Percentiles rank a stretch among this genome's conserved stretches.
Evolutionary conservation across 1,140 invertebrate genomes (phyloP).

Genomic region (Pteromalus puparum): DNA sequence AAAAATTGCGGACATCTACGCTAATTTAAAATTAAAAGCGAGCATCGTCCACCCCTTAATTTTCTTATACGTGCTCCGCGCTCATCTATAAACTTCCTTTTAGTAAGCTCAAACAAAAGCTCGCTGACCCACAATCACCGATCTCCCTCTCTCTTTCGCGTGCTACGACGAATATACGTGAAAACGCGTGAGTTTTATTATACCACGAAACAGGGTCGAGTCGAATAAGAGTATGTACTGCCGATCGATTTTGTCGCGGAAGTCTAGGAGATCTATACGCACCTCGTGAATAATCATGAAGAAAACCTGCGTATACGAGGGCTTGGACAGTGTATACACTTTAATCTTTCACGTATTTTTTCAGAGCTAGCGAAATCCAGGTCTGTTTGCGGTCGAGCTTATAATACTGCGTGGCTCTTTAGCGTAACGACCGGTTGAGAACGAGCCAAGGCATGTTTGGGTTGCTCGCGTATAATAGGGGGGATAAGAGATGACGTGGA

Average conservation of each 20-base stretch:
- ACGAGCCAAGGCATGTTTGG: too few species aligned
- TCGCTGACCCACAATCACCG: not conserved
- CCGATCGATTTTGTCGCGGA: conserved; percentile 19
- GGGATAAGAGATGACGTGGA: too few species aligned
- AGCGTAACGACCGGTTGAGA: too few species aligned
- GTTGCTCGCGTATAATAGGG: too few species aligned
- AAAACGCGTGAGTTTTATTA: conserved; percentile 2
- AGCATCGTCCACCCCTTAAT: not conserved
- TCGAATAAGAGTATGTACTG: not conserved
- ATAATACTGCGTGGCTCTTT: too few species aligned
- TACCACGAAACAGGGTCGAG: conserved; percentile 8
- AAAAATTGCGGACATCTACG: not conserved
- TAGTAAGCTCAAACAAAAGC: not conserved
- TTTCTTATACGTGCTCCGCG: conserved; percentile 9
- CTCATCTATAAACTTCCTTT: not conserved
- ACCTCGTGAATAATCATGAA: not conserved
- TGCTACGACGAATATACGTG: not conserved
- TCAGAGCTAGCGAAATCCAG: too few species aligned
- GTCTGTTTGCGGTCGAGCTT: too few species aligned
- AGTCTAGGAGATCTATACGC: not conserved
- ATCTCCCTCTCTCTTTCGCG: not conserved
- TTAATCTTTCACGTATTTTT: too few species aligned
- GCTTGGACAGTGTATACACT: too few species aligned
- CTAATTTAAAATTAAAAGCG: conserved; percentile 33
- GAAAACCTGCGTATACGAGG: not conserved